Evolutionary conservation across 1,140 invertebrate species (phyloP), one percentile per base, ranked within the genome.

Genomic region (Plodia interpunctella): DNA sequence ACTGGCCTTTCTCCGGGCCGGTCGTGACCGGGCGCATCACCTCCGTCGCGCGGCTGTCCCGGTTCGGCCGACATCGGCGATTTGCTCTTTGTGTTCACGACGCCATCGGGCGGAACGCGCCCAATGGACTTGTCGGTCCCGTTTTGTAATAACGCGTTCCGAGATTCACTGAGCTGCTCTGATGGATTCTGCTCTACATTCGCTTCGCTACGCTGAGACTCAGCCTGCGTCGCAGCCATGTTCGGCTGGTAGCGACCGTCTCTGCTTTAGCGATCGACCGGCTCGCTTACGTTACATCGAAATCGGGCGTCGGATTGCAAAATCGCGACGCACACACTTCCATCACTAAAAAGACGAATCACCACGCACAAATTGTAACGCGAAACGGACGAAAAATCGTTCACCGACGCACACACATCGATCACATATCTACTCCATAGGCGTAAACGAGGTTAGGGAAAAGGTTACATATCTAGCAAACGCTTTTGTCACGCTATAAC

Each of bases 381-480:
- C 77, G 64, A 84, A 84, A 81, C 76, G 83, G 91, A 90, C 87
- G 88, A 91, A 89, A 91, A 87, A 91, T 91, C 91, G 88, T 91
- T 90, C 90, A 92, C 91, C 79, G 90, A 91, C 90, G 91, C 91
- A 92, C 91, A 91, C 90, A 91, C 91, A 92, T 92, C 91, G 90
- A 91, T 91, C 91, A 91, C 90, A 90, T 92, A 92, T 91, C 91
- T 91, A 91, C 91, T 91, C 90, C 91, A 92, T 91, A 92, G 92
- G 91, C 90, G 91, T 91, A 92, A 92, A 92, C 90, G 91, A 92
- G 92, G 92, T 92, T 92, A 92, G 91, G 91, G 91, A 92, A 91
- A 91, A 91, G 90, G 89, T 91, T 90, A 91, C 88, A 90, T 88
- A 91, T 92, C 88, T 86, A 83, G 83, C 80, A 76, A 72, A 71